These are phyloP conservation scores for Conomelus anceps DNA, from an alignment of 2,888 invertebrate species.

Conservation along the genomic window DNA sequence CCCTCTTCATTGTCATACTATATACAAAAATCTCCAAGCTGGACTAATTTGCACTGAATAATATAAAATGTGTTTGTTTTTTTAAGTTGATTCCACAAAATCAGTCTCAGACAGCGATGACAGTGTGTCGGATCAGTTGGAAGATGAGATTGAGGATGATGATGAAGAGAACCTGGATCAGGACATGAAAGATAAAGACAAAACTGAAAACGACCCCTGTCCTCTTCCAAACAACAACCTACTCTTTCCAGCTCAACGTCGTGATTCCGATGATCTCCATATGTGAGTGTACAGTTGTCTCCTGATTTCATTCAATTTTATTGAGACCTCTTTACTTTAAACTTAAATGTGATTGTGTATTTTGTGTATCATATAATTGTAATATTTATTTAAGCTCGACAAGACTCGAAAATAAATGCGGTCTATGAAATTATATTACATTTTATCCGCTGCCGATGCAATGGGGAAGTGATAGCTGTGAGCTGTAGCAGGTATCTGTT, in stretches of 20 bases:
- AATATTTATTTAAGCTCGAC: too few species aligned
- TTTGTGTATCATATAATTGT: too few species aligned
- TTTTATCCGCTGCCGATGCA: too few species aligned
- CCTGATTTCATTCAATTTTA: background rate
- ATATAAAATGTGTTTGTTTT: background rate
- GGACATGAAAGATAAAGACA: constrained; percentile 13
- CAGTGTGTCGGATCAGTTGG: constrained; percentile 31
- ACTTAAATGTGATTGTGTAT: too few species aligned
- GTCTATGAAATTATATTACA: too few species aligned
- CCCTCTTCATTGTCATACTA: too few species aligned
- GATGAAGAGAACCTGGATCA: constrained; percentile 38
- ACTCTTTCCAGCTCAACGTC: constrained; percentile 37
- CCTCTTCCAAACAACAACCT: constrained; percentile 12
- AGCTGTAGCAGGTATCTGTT: too few species aligned
- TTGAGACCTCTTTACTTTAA: too few species aligned
- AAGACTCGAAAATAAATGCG: too few species aligned
- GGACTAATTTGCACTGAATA: too few species aligned
- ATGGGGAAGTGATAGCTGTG: too few species aligned
- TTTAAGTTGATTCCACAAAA: constrained; percentile 13
- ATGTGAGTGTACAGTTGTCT: constrained; percentile 37
- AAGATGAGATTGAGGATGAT: background rate
- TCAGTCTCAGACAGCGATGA: constrained; percentile 38
- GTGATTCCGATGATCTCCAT: constrained; percentile 51
- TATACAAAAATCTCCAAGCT: too few species aligned
- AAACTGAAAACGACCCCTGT: constrained; percentile 2